A percentile compares a stretch with the other conserved stretches of the same genome.
phyloP scores from a whole-genome alignment of 2,797 vertebrate species.

The Yasuhikotakia modesta region DNA sequence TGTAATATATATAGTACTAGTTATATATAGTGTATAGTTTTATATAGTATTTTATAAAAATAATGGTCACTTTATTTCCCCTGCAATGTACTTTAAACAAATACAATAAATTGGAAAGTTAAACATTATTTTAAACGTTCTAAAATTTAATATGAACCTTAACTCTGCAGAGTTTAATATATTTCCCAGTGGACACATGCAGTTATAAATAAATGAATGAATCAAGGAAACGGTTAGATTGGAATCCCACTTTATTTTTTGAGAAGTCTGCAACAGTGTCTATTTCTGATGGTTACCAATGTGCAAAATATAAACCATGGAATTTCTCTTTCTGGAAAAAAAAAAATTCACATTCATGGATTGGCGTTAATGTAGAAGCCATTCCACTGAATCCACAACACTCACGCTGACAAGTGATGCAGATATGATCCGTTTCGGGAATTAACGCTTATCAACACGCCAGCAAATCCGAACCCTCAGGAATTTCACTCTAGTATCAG shows the following conservation, averaged over 20 bases:
- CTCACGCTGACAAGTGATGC: conserved; percentile 3
- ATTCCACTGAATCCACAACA: not conserved
- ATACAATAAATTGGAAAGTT: not conserved
- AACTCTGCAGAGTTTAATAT: too few species aligned
- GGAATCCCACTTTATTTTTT: conserved; percentile 58
- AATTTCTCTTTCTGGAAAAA: conserved; percentile 45
- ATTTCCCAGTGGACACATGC: not conserved
- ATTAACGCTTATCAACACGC: conserved; percentile 8
- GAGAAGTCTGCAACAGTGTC: conserved; percentile 69
- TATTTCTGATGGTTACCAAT: conserved; percentile 62
- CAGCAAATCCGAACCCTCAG: conserved; percentile 9
- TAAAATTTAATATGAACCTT: not conserved
- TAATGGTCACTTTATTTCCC: not conserved
- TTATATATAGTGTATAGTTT: too few species aligned
- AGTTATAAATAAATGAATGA: not conserved
- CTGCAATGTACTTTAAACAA: not conserved
- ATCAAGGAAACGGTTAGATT: not conserved
- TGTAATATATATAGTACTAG: not conserved
- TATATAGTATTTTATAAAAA: not conserved
- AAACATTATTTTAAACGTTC: not conserved
- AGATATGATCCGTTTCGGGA: conserved; percentile 1
- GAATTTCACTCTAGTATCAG: not conserved
- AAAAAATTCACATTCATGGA: conserved; percentile 74
- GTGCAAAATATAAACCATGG: conserved; percentile 66
- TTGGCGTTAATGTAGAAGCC: conserved; percentile 59